phyloP scores from a whole-genome alignment of 2,113 vertebrate genomes.

The Semnornis frantzii region DNA sequence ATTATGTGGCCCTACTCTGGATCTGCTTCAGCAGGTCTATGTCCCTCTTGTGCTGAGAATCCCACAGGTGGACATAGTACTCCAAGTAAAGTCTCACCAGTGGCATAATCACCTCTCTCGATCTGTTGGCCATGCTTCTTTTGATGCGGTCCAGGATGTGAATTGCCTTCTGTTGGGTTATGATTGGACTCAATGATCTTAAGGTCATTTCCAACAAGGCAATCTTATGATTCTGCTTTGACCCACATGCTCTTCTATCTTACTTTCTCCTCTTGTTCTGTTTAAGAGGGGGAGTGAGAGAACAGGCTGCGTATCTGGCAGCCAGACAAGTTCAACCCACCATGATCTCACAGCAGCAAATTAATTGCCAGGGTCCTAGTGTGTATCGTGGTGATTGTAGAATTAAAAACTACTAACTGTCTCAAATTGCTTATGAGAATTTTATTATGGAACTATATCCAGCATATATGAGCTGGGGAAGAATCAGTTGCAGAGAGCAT shows the following conservation, averaged over 20 bases:
- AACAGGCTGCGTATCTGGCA: not conserved
- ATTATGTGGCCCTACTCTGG: no score
- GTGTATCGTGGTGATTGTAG: not conserved
- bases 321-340: not conserved
- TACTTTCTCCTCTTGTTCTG: not conserved
- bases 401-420: not conserved
- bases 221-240: no score
- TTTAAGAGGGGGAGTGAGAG: fast-evolving
- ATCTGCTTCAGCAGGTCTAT: no score
- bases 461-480: not conserved
- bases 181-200: no score
- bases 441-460: not conserved
- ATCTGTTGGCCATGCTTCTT: no score
- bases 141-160: no score
- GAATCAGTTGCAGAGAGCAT: not conserved
- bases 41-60: no score
- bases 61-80: no score
- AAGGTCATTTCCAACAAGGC: no score
- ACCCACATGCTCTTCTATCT: not conserved
- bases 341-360: not conserved
- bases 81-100: no score
- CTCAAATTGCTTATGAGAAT: not conserved
- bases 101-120: no score
- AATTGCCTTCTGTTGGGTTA: no score
- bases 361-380: not conserved